Percentiles rank a stretch among this genome's conserved stretches.
phyloP scores from a whole-genome alignment of 2,113 vertebrate species.

The Pseudorectes ferrugineus region DNA sequence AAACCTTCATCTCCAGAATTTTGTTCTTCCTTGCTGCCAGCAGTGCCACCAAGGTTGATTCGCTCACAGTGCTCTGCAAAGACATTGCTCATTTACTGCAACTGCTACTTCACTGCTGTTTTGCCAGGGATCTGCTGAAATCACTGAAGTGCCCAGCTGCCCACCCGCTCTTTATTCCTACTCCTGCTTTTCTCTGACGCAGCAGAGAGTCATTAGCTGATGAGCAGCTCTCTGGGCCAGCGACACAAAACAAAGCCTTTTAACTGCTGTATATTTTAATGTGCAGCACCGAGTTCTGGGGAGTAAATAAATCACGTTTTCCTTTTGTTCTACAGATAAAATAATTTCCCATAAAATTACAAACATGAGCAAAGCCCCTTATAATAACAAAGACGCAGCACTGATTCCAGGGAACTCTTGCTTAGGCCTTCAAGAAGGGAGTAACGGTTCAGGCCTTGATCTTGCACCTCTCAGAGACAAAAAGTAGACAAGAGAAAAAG shows the following conservation, averaged over 20 bases:
- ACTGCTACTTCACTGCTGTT: neutral
- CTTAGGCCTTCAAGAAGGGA: neutral
- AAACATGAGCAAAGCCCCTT: neutral
- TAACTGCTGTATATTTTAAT: neutral
- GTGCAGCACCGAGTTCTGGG: accelerated
- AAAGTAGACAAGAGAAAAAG: neutral
- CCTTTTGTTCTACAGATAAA: neutral
- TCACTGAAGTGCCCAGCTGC: neutral
- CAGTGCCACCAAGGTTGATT: constrained; percentile 89
- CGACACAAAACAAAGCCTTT: neutral
- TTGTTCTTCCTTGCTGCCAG: constrained; percentile 90
- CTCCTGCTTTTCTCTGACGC: neutral
- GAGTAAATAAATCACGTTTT: neutral
- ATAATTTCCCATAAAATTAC: neutral
- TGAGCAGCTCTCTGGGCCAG: neutral
- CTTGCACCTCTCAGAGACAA: neutral
- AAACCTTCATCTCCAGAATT: constrained; percentile 80
- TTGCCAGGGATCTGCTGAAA: neutral
- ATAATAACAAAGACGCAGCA: neutral
- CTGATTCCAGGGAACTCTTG: neutral
- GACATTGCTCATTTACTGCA: neutral
- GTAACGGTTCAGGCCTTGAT: neutral
- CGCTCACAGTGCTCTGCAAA: constrained; percentile 89
- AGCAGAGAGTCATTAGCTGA: neutral
- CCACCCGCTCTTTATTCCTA: neutral